Evolutionary conservation across 1,140 invertebrate genomes (phyloP), one percentile per base, ranked within the genome.

Genomic region (Panagrolaimus sp.): DNA sequence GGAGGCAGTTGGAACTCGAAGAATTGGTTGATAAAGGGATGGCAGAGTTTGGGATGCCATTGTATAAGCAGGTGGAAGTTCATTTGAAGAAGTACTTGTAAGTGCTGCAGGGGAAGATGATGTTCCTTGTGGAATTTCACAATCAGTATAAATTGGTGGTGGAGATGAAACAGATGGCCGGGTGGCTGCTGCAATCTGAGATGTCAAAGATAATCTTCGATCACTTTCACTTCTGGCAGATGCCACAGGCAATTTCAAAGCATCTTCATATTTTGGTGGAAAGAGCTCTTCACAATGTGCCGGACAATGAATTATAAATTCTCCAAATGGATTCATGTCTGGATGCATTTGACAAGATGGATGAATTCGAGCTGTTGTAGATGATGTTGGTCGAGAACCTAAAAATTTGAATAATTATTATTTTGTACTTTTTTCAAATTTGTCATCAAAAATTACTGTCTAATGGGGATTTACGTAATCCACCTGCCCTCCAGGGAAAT

Each of bases 251-350:
- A 58, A n/a, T 17, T 58, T 58, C 1, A 58, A 28, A n/a, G 52
- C 52, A 17, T 58, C 52, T 58, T 58, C 52, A 17, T 58, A 58
- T 21, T 28, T 21, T 58, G 52, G 52, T 26, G 52, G 52, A n/a
- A 58, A 58, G 21, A 9, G 5, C 5, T 24, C 47, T 17, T 58
- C 52, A 58, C 21, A 21, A 17, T 58, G 52, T 0, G 21, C 52
- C 14, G 15, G 52, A 8, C 52, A 58, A 28, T 38, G 32, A 38
- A 58, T 21, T 1, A 58, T 21, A 3, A 58, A 12, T 21, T 58
- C 52, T 12, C 52, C 52, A 21, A 26, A 58, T 58, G 52, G 52
- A 17, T 58, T 28, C 14, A 58, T 8, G 28, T 58, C 52, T 26
- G 21, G 21, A 28, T 26, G 15, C 4, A 26, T 58, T 58, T 28